Evolutionary conservation across 2,797 vertebrate genomes (phyloP).

Genomic region (Enteromius paludinosus): DNA sequence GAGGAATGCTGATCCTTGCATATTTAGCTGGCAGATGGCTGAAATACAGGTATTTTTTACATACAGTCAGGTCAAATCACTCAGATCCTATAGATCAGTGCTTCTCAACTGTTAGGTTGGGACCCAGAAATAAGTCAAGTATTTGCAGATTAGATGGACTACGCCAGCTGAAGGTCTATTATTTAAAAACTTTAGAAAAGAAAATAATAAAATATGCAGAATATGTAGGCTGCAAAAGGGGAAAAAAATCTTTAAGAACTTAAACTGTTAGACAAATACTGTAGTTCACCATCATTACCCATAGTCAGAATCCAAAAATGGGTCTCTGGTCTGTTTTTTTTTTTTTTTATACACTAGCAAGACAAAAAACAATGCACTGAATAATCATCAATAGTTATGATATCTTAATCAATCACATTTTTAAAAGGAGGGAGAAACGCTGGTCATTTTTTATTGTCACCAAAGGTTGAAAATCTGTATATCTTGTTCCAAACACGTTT

Average conservation of each 20-base stretch:
- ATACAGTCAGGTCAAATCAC: background rate
- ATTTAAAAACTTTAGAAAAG: background rate
- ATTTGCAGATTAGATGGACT: background rate
- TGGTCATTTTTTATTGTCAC: background rate
- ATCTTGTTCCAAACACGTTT: background rate
- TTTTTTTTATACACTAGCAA: background rate
- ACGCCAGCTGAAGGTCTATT: background rate
- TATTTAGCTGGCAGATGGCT: conserved; percentile 29
- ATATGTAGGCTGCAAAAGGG: background rate
- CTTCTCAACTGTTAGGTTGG: background rate
- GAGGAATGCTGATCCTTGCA: conserved; percentile 30
- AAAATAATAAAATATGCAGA: background rate
- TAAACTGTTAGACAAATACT: background rate
- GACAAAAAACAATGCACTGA: background rate
- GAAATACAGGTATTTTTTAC: conserved; percentile 26
- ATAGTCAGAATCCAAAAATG: background rate
- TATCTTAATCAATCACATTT: background rate
- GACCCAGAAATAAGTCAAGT: background rate
- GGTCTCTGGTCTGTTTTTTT: background rate
- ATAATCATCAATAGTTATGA: background rate
- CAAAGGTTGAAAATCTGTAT: background rate
- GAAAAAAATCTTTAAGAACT: background rate
- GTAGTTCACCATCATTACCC: background rate
- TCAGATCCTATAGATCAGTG: conserved; percentile 7
- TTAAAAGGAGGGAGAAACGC: background rate